Base-by-base conservation (phyloP, 2,888 invertebrate genomes). In the Leptinotarsa rubiginosa region DNA sequence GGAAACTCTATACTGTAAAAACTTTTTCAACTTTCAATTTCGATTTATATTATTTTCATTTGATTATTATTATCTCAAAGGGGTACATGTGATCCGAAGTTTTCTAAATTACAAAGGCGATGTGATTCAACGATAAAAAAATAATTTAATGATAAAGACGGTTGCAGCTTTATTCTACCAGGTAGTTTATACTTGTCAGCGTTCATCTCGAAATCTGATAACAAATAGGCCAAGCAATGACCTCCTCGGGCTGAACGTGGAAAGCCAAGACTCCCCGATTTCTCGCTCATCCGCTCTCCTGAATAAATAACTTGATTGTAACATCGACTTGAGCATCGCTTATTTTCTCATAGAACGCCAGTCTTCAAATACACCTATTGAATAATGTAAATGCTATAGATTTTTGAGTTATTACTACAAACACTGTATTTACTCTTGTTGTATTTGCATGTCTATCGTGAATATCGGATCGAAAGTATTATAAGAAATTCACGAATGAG, bases 401-500 rank as follows among this genome's bases (percentile, higher is more conserved):
- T 71, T 76, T 76, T 74, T 76, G 65, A 74, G 74, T 74, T 71
- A 74, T 68, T 76, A 66, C 75, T 67, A 72, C 62, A 75, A 75
- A 68, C 68, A 59, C 69, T 69, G 68, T 71, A 72, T 76, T 72
- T 69, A 70, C 49, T 76, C 64, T 70, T 70, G 68, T 70, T 73
- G 72, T 73, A 67, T 73, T 76, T 76, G 78, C 78, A 78, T 78
- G 78, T 75, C 76, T 70, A 65, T 74, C 74, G 68, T 76, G 76
- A 72, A 76, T 76, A 62, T 62, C 41, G 5, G 41, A 62, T 31
- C 69, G 71, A 76, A 72, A 76, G 65, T 74, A 64, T 68, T 68
- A 73, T 73, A 56, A 69, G 62, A 71, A 49, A 68, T 78, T 76
- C 52, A 75, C 66, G 22, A 69, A 49, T 49, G 49, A 25, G 73